Evolutionary conservation across 2,113 vertebrate genomes (phyloP).

Genomic region (Rhodinocichla rosea): DNA sequence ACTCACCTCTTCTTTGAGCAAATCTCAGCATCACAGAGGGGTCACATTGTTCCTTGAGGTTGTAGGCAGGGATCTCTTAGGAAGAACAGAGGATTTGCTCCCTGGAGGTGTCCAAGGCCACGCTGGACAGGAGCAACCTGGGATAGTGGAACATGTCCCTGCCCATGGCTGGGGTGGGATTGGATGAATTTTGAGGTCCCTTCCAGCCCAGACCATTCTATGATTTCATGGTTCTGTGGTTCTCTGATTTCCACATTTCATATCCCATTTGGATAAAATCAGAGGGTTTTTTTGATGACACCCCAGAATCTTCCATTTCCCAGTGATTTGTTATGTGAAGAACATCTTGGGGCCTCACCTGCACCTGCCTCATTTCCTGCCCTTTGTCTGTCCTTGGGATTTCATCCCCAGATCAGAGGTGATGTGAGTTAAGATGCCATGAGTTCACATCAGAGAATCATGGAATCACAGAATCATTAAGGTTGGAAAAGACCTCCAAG

Average conservation of each 20-base stretch:
- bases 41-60: neutral
- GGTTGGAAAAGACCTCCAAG: neutral
- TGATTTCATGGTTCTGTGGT: neutral
- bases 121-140: fast-evolving
- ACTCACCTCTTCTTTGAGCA: neutral
- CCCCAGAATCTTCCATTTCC: neutral
- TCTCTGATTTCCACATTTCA: neutral
- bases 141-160: neutral
- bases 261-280: neutral
- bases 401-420: neutral
- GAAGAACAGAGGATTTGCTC: neutral
- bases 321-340: fast-evolving
- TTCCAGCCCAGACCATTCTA: neutral
- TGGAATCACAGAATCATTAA: neutral
- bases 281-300: fast-evolving
- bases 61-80: neutral
- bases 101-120: neutral
- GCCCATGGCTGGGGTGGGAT: neutral
- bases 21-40: neutral
- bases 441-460: neutral
- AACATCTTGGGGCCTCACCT: neutral
- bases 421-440: fast-evolving
- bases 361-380: neutral
- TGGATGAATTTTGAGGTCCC: neutral
- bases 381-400: neutral